A percentile compares a stretch with the other conserved stretches of the same genome.
Evolutionary conservation across 1,140 invertebrate genomes (phyloP).

Genomic region (Temnothorax nylanderi): DNA sequence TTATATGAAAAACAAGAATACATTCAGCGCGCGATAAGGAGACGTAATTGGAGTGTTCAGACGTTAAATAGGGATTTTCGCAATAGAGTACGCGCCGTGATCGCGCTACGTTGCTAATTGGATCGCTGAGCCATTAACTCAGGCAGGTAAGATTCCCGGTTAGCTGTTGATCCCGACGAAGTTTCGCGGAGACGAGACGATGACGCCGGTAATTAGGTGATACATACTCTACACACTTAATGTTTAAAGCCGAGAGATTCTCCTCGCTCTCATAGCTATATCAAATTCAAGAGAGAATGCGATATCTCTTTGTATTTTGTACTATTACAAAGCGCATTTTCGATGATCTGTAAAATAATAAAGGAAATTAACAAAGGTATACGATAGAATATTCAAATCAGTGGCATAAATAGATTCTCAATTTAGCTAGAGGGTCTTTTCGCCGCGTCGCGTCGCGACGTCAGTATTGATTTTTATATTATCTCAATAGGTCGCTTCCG

Average conservation of each 20-base stretch:
- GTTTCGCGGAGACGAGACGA: constrained; percentile 42
- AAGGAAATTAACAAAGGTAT: background rate
- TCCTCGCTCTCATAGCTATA: background rate
- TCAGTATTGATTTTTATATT: constrained; percentile 61
- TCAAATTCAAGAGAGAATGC: background rate
- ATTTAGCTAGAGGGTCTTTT: background rate
- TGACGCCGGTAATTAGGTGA: constrained; percentile 58
- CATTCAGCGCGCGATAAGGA: background rate
- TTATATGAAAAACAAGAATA: background rate
- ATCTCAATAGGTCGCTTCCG: constrained; percentile 53
- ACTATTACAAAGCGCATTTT: background rate
- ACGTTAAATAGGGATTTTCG: constrained; percentile 37
- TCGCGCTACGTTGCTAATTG: constrained; percentile 57
- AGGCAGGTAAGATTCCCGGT: constrained; percentile 57
- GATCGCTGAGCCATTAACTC: constrained; percentile 63
- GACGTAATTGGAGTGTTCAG: constrained; percentile 27
- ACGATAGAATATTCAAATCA: constrained; percentile 43
- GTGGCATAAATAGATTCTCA: constrained; percentile 50
- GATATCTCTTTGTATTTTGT: background rate
- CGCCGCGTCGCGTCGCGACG: too few relatives aligned
- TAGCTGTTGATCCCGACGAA: constrained; percentile 60
- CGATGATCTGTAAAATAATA: background rate
- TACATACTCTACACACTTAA: background rate
- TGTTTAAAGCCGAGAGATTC: constrained; percentile 37
- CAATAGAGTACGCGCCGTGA: constrained; percentile 10